Conservation (phyloP, 2,888 invertebrate genomes). For the Leptinotarsa peninsularis region DNA sequence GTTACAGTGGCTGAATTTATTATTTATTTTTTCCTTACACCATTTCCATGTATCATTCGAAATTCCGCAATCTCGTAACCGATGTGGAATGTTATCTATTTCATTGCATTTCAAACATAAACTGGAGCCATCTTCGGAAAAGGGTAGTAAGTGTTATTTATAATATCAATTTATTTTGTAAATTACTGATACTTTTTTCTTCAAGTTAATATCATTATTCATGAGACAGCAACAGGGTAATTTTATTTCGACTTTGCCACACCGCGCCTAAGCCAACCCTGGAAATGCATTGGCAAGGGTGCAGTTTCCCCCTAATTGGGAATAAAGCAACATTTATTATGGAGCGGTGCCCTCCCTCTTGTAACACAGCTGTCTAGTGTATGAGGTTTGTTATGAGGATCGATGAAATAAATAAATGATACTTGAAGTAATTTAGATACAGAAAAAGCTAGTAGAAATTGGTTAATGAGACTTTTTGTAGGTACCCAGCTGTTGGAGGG, state of each 20-base stretch:
- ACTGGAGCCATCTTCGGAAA: too few species aligned
- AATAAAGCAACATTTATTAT: constrained; percentile 47
- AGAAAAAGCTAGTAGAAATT: constrained; percentile 17
- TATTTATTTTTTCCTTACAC: too few species aligned
- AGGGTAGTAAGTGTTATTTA: too few species aligned
- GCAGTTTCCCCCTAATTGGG: constrained; percentile 41
- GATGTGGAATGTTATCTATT: too few species aligned
- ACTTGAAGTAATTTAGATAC: constrained; percentile 19
- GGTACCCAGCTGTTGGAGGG: not conserved
- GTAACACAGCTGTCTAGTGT: constrained; percentile 40
- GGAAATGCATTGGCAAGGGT: constrained; percentile 31
- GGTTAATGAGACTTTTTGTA: not conserved
- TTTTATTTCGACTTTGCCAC: not conserved
- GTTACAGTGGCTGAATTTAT: too few species aligned
- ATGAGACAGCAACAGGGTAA: not conserved
- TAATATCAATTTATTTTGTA: too few species aligned
- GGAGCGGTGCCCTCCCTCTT: constrained; percentile 28
- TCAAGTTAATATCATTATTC: too few species aligned
- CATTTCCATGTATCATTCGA: too few species aligned
- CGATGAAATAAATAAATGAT: constrained; percentile 19
- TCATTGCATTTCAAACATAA: too few species aligned
- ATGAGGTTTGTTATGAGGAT: constrained; percentile 21
- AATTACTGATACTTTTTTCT: too few species aligned
- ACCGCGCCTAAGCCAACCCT: not conserved
- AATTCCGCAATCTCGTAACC: too few species aligned